These are phyloP conservation scores for Tympanoctomys barrerae DNA, from an alignment of 2,797 vertebrate species.

Conservation along the genomic window DNA sequence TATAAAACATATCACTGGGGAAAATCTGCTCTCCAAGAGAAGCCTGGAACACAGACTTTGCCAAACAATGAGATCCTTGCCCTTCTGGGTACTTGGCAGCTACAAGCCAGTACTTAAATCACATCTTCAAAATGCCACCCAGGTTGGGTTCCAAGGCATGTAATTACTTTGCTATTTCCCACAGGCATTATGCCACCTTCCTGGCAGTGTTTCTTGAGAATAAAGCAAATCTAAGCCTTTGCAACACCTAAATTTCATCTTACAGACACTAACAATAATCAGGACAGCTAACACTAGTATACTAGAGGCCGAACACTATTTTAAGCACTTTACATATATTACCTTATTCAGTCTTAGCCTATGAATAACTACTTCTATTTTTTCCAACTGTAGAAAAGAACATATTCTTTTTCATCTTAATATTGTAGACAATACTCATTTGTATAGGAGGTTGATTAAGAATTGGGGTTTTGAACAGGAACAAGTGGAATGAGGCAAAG, in stretches of 20 bases:
- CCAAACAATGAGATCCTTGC: background rate
- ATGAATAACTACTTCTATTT: background rate
- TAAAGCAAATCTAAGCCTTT: background rate
- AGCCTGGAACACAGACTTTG: conserved; percentile 35
- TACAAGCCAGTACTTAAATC: conserved; percentile 43
- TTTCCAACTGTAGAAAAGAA: conserved; percentile 25
- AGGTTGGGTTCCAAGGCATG: conserved; percentile 28
- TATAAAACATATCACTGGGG: conserved; percentile 53
- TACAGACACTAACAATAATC: background rate
- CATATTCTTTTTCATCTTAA: conserved; percentile 36
- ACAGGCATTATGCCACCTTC: conserved; percentile 21
- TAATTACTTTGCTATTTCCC: conserved; percentile 36
- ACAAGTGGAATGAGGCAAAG: too few species aligned
- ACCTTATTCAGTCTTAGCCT: background rate
- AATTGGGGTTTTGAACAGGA: conserved; percentile 4
- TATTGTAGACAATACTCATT: background rate
- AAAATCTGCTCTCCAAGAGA: conserved; percentile 40
- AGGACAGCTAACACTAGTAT: background rate
- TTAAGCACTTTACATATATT: background rate
- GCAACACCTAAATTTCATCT: background rate
- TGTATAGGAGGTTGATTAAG: background rate
- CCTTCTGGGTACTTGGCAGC: conserved; percentile 41
- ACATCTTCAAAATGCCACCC: conserved; percentile 65
- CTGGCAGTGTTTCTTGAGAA: background rate
- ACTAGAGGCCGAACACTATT: background rate